Base-by-base conservation (phyloP, 2,888 invertebrate species). In the Plebejus melissa region DNA sequence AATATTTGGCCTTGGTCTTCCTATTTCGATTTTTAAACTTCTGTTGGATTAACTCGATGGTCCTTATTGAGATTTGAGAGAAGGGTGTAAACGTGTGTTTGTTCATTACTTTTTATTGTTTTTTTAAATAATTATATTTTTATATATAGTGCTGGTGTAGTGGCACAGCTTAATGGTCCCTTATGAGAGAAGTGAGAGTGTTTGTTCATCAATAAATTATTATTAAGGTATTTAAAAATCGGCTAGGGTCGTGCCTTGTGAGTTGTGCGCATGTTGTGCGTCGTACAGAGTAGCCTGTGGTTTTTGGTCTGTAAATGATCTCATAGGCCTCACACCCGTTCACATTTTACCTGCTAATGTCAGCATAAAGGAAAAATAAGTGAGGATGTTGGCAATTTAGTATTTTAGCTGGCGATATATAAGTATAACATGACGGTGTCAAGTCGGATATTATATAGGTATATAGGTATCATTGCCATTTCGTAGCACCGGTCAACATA, bases 291-390 rank as follows among this genome's bases (percentile, higher is more conserved):
- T 4, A 50, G 50, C 11, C 70, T 71, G 28, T 65, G 11, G 11
- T 9, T 28, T 46, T 41, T 28, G 41, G 70, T 13, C 70, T 41
- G n/a, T 71, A 70, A 70, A 70, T 70, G 71, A 50, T 72, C 11
- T 72, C 46, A 32, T 32, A 50, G 54, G 16, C 54, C 13, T 50
- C 60, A 60, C n/a, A 58, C n/a, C 22, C 58, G 60, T 60, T 60
- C 22, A 46, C 54, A 54, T 72, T 72, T 72, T 50, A 41, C 46
- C 41, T 16, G 50, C 28, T 50, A 22, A 72, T 50, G 28, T 32
- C 72, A 50, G 54, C 72, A 50, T 50, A 72, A 72, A 54, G 72
- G 54, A 72, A 72, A 72, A 72, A 1, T 54, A 54, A 72, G 36
- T 72, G 72, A 72, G 72, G 72, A 72, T 16, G 72, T 54, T 13